phyloP scores from a whole-genome alignment of 2,113 vertebrate species.

The Pelecanus crispus region DNA sequence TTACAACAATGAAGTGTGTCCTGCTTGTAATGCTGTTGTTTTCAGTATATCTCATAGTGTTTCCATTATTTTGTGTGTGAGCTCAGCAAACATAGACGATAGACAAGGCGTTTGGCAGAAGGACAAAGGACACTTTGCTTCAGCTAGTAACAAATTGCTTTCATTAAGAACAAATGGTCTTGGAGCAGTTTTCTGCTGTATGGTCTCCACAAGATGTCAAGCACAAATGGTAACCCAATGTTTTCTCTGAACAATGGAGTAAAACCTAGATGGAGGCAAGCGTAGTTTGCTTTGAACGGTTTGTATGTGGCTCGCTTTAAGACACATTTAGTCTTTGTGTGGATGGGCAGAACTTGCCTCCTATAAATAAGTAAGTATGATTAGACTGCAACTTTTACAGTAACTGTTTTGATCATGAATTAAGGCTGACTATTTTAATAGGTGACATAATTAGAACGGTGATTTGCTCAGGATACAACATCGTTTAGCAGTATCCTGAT shows the following conservation, averaged over 20 bases:
- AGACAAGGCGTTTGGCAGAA: slow-evolving; percentile 46
- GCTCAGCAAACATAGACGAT: not conserved
- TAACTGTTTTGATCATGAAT: not conserved
- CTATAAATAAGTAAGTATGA: not conserved
- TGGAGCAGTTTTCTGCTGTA: slow-evolving; percentile 50
- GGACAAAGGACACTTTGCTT: slow-evolving; percentile 61
- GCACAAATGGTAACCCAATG: not conserved
- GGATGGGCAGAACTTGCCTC: not conserved
- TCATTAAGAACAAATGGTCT: slow-evolving; percentile 68
- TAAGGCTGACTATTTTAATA: not conserved
- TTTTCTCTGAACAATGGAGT: slow-evolving; percentile 9
- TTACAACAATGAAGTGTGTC: slow-evolving; percentile 33
- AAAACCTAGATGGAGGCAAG: not conserved
- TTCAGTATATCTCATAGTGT: slow-evolving; percentile 13
- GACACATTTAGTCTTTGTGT: not conserved
- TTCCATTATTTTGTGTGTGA: slow-evolving; percentile 42
- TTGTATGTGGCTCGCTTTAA: not conserved
- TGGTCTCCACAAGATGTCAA: not conserved
- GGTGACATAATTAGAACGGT: not conserved
- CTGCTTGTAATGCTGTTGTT: slow-evolving; percentile 39
- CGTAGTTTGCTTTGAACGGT: not conserved
- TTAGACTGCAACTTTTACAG: not conserved
- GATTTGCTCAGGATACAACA: not conserved
- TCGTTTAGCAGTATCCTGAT: not conserved
- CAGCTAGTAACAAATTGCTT: slow-evolving; percentile 66